These are phyloP conservation scores for Tetramorium alpestre DNA, from an alignment of 1,140 invertebrate species.

Conservation along the genomic window DNA sequence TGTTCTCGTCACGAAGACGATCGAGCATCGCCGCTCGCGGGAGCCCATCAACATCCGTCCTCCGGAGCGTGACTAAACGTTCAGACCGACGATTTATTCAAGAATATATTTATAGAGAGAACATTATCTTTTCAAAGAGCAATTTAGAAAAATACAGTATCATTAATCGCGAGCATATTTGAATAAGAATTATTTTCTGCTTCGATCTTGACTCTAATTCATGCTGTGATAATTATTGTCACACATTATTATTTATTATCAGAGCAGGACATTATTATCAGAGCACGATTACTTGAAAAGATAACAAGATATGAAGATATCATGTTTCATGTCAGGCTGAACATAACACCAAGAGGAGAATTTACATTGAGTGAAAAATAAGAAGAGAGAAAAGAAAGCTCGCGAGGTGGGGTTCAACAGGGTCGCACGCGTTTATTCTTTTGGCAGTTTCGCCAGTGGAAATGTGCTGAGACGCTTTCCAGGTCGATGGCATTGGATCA, in stretches of 20 bases:
- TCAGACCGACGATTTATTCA: neutral
- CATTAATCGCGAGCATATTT: neutral
- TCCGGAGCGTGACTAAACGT: slow-evolving; percentile 14
- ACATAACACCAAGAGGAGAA: neutral
- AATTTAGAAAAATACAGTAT: neutral
- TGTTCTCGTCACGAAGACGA: slow-evolving; percentile 43
- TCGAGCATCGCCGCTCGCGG: neutral
- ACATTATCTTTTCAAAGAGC: neutral
- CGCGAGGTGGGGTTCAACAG: slow-evolving; percentile 23
- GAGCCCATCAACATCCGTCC: neutral
- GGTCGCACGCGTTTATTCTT: slow-evolving; percentile 54
- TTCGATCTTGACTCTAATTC: neutral
- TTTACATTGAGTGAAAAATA: neutral
- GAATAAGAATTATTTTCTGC: neutral
- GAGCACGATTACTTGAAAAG: neutral
- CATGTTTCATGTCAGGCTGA: neutral
- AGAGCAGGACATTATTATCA: neutral
- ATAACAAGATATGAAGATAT: neutral
- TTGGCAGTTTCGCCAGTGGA: slow-evolving; percentile 43
- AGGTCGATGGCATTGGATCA: slow-evolving; percentile 36
- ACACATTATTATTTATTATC: neutral
- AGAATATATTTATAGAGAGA: neutral
- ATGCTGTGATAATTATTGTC: neutral
- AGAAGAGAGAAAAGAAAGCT: slow-evolving; percentile 8
- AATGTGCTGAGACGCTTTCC: slow-evolving; percentile 29